These are phyloP conservation scores for Actinostola sp. DNA, from an alignment of 92 coral and sea anemone genomes.

Conservation along the genomic window DNA sequence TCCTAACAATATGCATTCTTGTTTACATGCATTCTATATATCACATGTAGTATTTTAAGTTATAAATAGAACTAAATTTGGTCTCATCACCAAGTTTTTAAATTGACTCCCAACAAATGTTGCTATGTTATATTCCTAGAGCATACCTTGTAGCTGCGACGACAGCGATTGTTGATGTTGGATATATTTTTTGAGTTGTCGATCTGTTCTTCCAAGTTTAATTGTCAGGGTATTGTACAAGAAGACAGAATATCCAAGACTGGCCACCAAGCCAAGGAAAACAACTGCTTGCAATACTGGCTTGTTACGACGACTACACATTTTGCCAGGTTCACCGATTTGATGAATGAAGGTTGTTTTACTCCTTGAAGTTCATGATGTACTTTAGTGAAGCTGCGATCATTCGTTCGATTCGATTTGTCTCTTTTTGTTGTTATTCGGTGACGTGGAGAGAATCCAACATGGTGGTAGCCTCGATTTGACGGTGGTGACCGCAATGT, in stretches of 20 bases:
- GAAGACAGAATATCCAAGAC: conserved; percentile 61
- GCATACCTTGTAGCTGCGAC: conserved; percentile 77
- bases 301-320: conserved; percentile 65
- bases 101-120: too few species aligned
- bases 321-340: not conserved
- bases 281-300: conserved; percentile 65
- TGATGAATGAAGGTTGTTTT: not conserved
- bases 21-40: too few species aligned
- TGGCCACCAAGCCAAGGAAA: conserved; percentile 60
- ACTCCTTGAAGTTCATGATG: not conserved
- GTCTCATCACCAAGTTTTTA: not conserved
- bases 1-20: too few species aligned
- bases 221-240: conserved; percentile 47
- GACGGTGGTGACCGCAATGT: not conserved
- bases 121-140: too few species aligned
- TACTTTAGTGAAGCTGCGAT: not conserved
- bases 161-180: conserved; percentile 74
- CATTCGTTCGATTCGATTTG: not conserved
- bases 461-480: conserved; percentile 21
- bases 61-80: too few species aligned
- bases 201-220: conserved; percentile 63
- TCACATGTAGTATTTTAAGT: too few species aligned
- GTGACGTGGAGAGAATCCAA: conserved; percentile 23
- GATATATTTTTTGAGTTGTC: conserved; percentile 61
- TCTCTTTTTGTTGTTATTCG: conserved; percentile 7